These are phyloP conservation scores for Heliconius ethilla DNA, from an alignment of 2,888 invertebrate genomes.

Conservation along the genomic window DNA sequence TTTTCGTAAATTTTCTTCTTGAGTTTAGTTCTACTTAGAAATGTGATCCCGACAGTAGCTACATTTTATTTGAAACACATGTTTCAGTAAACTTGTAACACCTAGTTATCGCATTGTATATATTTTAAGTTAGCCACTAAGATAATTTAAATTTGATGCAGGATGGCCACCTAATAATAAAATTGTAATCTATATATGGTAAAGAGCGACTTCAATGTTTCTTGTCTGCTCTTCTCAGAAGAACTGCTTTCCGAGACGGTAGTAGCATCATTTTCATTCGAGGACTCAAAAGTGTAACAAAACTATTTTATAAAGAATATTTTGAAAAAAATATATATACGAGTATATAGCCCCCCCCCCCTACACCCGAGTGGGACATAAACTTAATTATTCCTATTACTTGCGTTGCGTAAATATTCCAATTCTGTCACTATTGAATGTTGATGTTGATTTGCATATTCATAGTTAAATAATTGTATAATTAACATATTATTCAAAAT, in stretches of 20 bases:
- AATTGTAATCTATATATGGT: too few species aligned
- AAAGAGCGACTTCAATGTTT: background rate
- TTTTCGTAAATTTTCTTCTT: conserved; percentile 14
- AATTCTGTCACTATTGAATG: background rate
- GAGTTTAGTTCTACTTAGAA: background rate
- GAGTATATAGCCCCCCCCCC: too few species aligned
- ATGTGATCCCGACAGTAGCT: background rate
- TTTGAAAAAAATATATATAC: background rate
- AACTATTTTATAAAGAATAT: background rate
- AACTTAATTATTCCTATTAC: background rate
- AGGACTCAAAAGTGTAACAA: background rate
- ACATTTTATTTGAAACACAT: background rate
- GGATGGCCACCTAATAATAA: too few species aligned
- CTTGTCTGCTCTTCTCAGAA: background rate
- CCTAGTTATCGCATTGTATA: background rate
- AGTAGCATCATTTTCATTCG: background rate
- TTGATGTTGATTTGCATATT: background rate
- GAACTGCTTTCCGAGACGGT: too few species aligned
- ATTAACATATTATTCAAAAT: background rate
- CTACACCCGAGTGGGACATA: background rate
- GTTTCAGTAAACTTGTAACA: background rate
- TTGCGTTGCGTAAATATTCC: background rate
- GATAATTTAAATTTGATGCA: too few species aligned
- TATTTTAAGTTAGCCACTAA: too few species aligned
- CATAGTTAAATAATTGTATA: background rate